Base-by-base conservation (phyloP, 2,797 vertebrate species). In the Sternarchorhynchus goeldii region DNA sequence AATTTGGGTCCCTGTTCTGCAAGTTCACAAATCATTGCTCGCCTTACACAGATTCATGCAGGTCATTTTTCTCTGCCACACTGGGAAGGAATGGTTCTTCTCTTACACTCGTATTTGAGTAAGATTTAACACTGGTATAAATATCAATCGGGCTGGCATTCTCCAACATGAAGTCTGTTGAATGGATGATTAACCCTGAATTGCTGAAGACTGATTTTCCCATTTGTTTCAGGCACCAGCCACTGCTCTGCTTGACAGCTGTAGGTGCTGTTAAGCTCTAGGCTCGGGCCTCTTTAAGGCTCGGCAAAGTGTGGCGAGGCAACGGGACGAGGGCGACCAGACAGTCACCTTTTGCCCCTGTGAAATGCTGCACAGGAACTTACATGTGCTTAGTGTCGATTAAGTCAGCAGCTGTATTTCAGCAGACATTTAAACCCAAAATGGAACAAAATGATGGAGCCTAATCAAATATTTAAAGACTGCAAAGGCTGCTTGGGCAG, bases 161-260 rank as follows among this genome's bases (percentile, higher is more conserved):
- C 67, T 86, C 74, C 83, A 70, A 79, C 75, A 81, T 55, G 73
- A 85, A 85, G 79, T 80, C 85, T 81, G 65, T 70, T 87, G 84
- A 90, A 89, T 76, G 60, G 81, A 86, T 86, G 62, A 85, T 86
- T 88, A 75, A 87, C 87, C 88, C 57, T 75, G 73, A 87, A 87
- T 88, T 85, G 85, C 83, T 77, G 69, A 69, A 77, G 76, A 82
- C 79, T 81, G 81, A 80, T 73, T 83, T 83, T 74, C 60, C 78
- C 69, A 77, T 64, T 84, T 83, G 69, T 82, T 84, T 85, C 88
- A 68, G 79, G 81, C 25, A 55, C 55, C 78, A 77, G 76, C 80
- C 83, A 83, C 66, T 17, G 25, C 80, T 83, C 76, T 76, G 57
- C 59, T 41, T 77, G 72, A 60, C 74, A 81, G 74, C 75, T 31